These are phyloP conservation scores for Toxotes lorentzi DNA, from an alignment of 2,797 vertebrate species.

Conservation along the genomic window DNA sequence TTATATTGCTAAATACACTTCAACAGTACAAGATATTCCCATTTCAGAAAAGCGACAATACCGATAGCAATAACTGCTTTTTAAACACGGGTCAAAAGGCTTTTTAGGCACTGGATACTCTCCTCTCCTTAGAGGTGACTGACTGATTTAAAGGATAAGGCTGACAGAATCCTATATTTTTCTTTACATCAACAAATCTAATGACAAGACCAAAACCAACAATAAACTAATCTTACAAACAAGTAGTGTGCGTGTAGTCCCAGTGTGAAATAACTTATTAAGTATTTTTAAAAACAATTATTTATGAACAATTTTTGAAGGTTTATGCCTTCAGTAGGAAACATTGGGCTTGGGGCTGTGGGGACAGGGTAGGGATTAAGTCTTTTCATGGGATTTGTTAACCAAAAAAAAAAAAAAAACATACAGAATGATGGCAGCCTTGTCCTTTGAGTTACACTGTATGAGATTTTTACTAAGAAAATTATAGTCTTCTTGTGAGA, in stretches of 20 bases:
- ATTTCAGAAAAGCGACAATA: constrained; percentile 27
- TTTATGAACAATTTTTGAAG: background rate
- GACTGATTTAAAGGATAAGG: constrained; percentile 10
- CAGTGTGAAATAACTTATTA: no score
- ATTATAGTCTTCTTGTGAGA: background rate
- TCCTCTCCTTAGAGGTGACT: background rate
- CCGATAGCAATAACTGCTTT: constrained; percentile 22
- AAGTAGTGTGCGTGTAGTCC: background rate
- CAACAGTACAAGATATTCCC: constrained; percentile 26
- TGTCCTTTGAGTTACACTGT: constrained; percentile 1
- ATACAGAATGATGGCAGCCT: background rate
- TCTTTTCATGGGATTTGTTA: background rate
- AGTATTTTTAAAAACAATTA: background rate
- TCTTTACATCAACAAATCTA: background rate
- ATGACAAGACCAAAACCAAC: constrained; percentile 10
- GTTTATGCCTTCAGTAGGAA: background rate
- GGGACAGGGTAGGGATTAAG: background rate
- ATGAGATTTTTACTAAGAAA: background rate
- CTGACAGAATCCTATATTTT: background rate
- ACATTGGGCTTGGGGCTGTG: background rate
- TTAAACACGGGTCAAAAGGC: constrained; percentile 32
- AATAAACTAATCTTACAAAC: background rate
- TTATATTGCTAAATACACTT: constrained; percentile 40
- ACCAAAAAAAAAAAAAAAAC: background rate
- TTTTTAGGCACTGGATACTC: constrained; percentile 14